These are phyloP conservation scores for Onychomys arenicola DNA, from an alignment of 2,797 vertebrate species.

Conservation along the genomic window DNA sequence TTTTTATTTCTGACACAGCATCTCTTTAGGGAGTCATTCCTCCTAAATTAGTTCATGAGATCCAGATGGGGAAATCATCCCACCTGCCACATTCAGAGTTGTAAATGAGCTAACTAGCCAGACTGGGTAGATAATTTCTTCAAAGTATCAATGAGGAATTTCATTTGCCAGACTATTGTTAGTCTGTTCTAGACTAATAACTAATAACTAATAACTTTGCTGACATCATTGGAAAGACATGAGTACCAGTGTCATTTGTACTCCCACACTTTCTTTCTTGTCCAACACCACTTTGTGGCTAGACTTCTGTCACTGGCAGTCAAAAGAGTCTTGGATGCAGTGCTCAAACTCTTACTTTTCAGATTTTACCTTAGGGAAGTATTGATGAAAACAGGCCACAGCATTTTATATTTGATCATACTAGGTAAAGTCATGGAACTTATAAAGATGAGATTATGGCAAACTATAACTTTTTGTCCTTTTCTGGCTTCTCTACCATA, in stretches of 20 bases:
- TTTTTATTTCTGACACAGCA: not conserved
- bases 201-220: not conserved
- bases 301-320: not conserved
- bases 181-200: not conserved
- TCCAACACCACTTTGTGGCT: constrained; percentile 6
- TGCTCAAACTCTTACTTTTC: not conserved
- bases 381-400: not conserved
- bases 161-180: not conserved
- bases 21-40: not conserved
- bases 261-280: not conserved
- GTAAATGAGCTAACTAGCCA: not conserved
- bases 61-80: constrained; percentile 3
- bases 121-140: not conserved
- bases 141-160: not conserved
- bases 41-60: constrained; percentile 51
- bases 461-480: not conserved
- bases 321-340: not conserved
- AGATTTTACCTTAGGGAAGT: constrained; percentile 8
- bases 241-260: not conserved
- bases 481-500: not conserved
- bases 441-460: not conserved
- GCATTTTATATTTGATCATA: not conserved
- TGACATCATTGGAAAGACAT: not conserved
- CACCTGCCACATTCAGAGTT: not conserved
- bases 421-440: constrained; percentile 36